Percentiles rank a stretch among this genome's conserved stretches.
Evolutionary conservation across 2,113 vertebrate genomes (phyloP).

Genomic region (Phylloscopus trochiloides): DNA sequence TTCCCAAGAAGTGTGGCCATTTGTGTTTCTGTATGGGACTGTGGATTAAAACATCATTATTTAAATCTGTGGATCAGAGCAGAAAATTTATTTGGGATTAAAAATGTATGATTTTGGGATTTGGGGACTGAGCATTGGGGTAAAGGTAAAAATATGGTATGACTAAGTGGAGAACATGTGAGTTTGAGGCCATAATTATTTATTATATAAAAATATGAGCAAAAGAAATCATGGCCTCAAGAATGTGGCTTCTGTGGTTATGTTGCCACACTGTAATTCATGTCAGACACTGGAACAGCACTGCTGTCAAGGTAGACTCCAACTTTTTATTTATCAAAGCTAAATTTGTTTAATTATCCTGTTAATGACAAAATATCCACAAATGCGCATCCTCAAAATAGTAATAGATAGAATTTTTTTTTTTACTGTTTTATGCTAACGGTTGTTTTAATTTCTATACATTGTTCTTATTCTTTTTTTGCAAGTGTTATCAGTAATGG

Average conservation of each 20-base stretch:
- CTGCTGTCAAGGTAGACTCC: neutral
- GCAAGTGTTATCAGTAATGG: neutral
- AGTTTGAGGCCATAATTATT: neutral
- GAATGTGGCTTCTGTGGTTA: neutral
- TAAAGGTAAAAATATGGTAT: neutral
- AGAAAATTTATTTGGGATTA: neutral
- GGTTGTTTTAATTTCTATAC: neutral
- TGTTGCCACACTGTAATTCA: neutral
- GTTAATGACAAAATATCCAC: neutral
- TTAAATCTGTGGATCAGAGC: neutral
- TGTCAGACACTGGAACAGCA: neutral
- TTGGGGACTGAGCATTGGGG: neutral
- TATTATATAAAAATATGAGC: neutral
- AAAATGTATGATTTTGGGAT: neutral
- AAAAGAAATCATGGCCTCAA: fast-evolving
- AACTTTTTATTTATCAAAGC: neutral
- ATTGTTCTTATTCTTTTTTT: neutral
- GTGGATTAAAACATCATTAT: neutral
- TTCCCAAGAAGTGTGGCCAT: neutral
- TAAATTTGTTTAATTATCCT: neutral
- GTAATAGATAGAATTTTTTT: neutral
- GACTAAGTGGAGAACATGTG: neutral
- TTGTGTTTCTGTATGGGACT: neutral
- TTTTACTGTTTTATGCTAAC: neutral
- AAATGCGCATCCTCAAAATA: neutral